These are phyloP conservation scores for Pangasianodon gigas DNA, from an alignment of 2,113 vertebrate species.

Conservation along the genomic window DNA sequence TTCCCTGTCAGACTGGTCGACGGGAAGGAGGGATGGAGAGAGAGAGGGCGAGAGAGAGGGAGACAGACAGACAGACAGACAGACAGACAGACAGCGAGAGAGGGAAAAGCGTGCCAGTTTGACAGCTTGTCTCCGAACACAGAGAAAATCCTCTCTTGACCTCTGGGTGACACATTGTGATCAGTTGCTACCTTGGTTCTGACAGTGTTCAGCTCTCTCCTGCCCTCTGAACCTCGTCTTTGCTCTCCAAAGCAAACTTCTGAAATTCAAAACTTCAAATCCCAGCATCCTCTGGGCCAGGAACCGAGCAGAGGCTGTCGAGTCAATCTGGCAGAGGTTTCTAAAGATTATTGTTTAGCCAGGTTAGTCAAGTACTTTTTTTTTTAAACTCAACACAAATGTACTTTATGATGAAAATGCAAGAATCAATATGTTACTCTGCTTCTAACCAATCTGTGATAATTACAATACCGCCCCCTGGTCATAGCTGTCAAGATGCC, in stretches of 20 bases:
- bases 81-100: neutral
- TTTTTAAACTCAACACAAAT: conserved; percentile 51
- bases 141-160: conserved; percentile 41
- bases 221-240: conserved; percentile 8
- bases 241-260: conserved; percentile 5
- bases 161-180: conserved; percentile 26
- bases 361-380: conserved; percentile 30
- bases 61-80: neutral
- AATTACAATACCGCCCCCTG: conserved; percentile 71
- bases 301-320: conserved; percentile 35
- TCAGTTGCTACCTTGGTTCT: conserved; percentile 2
- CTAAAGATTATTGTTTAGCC: conserved; percentile 42
- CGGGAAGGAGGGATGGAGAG: neutral
- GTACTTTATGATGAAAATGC: conserved; percentile 51
- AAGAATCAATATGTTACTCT: conserved; percentile 68
- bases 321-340: conserved; percentile 39
- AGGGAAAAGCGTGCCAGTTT: conserved; percentile 17
- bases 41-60: neutral
- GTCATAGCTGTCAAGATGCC: conserved; percentile 65
- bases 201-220: neutral
- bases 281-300: conserved; percentile 38
- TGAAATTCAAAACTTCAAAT: conserved; percentile 34
- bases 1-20: conserved; percentile 39
- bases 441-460: conserved; percentile 69
- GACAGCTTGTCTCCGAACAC: conserved; percentile 2